A percentile compares a stretch with the other conserved stretches of the same genome.
These are phyloP conservation scores for Barypeithes pellucidus DNA, from an alignment of 2,888 invertebrate species.

Conservation along the genomic window DNA sequence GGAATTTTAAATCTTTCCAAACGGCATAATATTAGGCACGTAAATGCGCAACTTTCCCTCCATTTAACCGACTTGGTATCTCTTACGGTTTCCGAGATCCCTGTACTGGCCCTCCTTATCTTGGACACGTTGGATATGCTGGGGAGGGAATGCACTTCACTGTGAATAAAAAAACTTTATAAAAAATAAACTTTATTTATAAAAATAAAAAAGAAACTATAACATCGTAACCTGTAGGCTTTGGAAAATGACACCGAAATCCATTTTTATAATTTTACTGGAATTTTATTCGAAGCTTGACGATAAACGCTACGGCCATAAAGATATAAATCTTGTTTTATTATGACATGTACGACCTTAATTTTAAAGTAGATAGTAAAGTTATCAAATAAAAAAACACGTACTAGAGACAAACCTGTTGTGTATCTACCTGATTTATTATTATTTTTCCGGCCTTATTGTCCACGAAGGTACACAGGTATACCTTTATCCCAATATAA, in stretches of 20 bases:
- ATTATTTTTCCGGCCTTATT: not conserved
- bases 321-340: constrained; percentile 27
- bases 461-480: not conserved
- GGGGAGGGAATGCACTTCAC: too few species aligned
- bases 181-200: too few species aligned
- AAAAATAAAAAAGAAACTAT: too few species aligned
- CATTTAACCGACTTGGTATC: too few species aligned
- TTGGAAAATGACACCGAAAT: not conserved
- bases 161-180: too few species aligned
- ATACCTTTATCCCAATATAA: not conserved
- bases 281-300: constrained; percentile 7
- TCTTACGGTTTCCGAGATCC: too few species aligned
- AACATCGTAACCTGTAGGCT: not conserved
- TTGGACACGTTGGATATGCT: too few species aligned
- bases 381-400: constrained; percentile 16
- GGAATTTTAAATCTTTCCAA: too few species aligned
- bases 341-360: constrained; percentile 10
- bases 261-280: not conserved
- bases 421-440: not conserved
- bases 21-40: too few species aligned
- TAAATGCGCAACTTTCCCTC: too few species aligned
- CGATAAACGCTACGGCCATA: not conserved
- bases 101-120: too few species aligned
- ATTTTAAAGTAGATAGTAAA: not conserved
- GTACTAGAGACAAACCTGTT: constrained; percentile 15